phyloP scores from a whole-genome alignment of 2,113 vertebrate genomes.

The Hippocampus zosterae region DNA sequence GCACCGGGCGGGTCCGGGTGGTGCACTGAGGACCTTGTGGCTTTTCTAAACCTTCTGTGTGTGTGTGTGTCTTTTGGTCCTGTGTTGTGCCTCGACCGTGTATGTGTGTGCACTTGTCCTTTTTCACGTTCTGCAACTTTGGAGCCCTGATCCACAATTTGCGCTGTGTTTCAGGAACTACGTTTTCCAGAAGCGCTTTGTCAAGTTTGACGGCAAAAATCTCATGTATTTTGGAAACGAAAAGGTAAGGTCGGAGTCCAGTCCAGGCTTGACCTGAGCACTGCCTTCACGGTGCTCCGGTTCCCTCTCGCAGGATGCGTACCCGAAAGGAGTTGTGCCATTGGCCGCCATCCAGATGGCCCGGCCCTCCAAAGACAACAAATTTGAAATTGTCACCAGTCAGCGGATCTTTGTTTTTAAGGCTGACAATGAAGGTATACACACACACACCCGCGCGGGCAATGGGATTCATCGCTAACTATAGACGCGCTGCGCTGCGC shows the following conservation, averaged over 20 bases:
- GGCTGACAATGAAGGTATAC: constrained; percentile 85
- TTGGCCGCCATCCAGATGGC: constrained; percentile 87
- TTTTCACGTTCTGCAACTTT: constrained; percentile 1
- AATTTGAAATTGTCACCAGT: constrained; percentile 91
- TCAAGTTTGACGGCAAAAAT: constrained; percentile 91
- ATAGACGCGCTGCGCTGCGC: background rate
- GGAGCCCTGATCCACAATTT: background rate
- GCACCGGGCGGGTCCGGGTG: too few relatives aligned
- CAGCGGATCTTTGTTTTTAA: constrained; percentile 91
- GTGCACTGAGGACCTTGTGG: background rate
- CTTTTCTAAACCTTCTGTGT: too few relatives aligned
- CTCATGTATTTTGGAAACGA: constrained; percentile 93
- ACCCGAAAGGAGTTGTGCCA: constrained; percentile 92
- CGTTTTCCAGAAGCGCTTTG: constrained; percentile 93
- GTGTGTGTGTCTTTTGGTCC: constrained; percentile 45
- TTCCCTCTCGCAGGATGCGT: constrained; percentile 77
- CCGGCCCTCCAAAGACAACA: constrained; percentile 89
- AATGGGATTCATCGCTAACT: background rate
- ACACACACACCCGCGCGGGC: too few relatives aligned
- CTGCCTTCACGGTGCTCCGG: background rate
- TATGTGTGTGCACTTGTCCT: constrained; percentile 60
- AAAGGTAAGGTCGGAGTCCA: constrained; percentile 73
- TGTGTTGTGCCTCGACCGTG: constrained; percentile 51
- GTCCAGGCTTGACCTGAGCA: too few relatives aligned
- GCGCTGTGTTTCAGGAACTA: constrained; percentile 80